Conservation (phyloP, 2,888 invertebrate species). For the Listrodromus nycthemerus region DNA sequence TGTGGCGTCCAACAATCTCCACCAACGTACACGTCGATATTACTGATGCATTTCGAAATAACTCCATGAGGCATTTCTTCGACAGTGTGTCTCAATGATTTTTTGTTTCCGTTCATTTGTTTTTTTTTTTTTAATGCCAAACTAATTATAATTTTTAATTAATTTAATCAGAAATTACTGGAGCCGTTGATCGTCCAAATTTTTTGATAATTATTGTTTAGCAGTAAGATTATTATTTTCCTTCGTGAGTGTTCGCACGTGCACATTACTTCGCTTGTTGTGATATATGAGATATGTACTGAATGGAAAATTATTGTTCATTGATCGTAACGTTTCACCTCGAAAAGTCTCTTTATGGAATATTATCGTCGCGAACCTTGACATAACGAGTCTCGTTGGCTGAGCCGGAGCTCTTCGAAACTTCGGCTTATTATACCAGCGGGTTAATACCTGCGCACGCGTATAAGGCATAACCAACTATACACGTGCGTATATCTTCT, state of each 20-base stretch:
- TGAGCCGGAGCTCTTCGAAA: slow-evolving; percentile 46
- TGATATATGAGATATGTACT: slow-evolving; percentile 11
- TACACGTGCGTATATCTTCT: slow-evolving; percentile 2
- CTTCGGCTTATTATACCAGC: slow-evolving; percentile 58
- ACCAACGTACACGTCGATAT: not conserved
- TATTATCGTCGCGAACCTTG: slow-evolving; percentile 59
- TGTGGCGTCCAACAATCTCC: slow-evolving; percentile 57
- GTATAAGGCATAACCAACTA: slow-evolving; percentile 25
- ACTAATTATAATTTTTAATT: slow-evolving; percentile 1
- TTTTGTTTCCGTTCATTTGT: too few relatives aligned
- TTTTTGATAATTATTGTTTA: not conserved
- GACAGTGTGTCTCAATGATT: not conserved
- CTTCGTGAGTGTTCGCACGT: slow-evolving; percentile 19
- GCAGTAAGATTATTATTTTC: not conserved
- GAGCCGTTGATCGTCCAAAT: not conserved
- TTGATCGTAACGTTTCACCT: slow-evolving; percentile 63
- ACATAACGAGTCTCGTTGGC: slow-evolving; percentile 56
- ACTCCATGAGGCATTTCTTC: not conserved
- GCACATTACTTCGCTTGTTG: slow-evolving; percentile 13
- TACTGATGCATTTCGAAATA: slow-evolving; percentile 13
- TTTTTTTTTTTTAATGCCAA: not conserved
- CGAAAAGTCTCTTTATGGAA: slow-evolving; percentile 59
- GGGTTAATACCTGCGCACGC: slow-evolving; percentile 51
- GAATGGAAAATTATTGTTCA: slow-evolving; percentile 59
- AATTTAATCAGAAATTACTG: not conserved